Conservation (phyloP, 2,113 vertebrate species). For the Irena cyanogastra region DNA sequence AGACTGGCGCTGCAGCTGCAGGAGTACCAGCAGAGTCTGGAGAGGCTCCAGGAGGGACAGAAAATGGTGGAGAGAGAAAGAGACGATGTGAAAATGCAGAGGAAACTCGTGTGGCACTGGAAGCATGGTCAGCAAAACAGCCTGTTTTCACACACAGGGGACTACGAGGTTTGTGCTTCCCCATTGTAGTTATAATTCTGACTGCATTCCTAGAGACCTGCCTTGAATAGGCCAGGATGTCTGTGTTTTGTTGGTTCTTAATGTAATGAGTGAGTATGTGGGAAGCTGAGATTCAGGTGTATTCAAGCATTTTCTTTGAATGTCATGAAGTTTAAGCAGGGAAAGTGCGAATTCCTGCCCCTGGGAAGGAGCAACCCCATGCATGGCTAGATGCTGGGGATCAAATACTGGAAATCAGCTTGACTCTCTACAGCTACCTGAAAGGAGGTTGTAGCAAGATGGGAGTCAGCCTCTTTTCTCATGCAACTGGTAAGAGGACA, state of each 20-base stretch:
- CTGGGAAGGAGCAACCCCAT: neutral
- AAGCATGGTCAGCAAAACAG: constrained; percentile 75
- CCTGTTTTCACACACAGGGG: constrained; percentile 42
- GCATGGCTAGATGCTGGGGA: neutral
- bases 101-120: constrained; percentile 73
- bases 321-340: neutral
- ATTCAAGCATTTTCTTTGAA: neutral
- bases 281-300: neutral
- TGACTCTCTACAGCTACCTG: neutral
- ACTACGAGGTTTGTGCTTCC: constrained; percentile 62
- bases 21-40: constrained; percentile 75
- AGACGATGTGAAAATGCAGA: constrained; percentile 54
- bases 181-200: rapidly evolving
- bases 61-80: constrained; percentile 70
- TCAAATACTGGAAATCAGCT: neutral
- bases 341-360: neutral
- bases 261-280: rapidly evolving
- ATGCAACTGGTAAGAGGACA: too few species aligned
- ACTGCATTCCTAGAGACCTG: neutral
- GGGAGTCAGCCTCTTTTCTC: neutral
- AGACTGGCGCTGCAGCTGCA: constrained; percentile 64
- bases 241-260: neutral
- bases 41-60: constrained; percentile 74
- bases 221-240: neutral
- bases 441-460: neutral